These are phyloP conservation scores for Hybos culiciformis DNA, from an alignment of 2,888 invertebrate genomes.

Conservation along the genomic window DNA sequence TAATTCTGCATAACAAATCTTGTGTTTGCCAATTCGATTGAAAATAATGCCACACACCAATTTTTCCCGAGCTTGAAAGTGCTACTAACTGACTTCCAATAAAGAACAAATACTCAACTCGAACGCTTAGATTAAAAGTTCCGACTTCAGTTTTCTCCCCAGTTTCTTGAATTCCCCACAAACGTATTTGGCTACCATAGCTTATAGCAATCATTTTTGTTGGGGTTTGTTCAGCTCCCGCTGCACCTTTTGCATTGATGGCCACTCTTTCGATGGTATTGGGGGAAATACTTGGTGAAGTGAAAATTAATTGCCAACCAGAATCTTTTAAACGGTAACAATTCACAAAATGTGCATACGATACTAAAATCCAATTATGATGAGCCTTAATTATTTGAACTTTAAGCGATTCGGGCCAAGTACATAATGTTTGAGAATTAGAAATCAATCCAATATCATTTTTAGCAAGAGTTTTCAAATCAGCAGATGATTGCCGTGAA, in stretches of 20 bases:
- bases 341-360: conserved; percentile 89
- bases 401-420: conserved; percentile 71
- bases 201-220: conserved; percentile 75
- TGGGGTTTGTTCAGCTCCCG: conserved; percentile 41
- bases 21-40: conserved; percentile 98
- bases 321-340: conserved; percentile 92
- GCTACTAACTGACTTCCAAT: conserved; percentile 98
- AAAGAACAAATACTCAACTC: conserved; percentile 92
- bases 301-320: conserved; percentile 92
- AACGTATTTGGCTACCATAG: conserved; percentile 57
- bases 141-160: conserved; percentile 64
- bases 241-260: conserved; percentile 53
- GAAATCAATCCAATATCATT: conserved; percentile 61
- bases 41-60: conserved; percentile 99
- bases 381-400: conserved; percentile 92
- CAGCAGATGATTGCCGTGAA: conserved; percentile 57
- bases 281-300: conserved; percentile 80
- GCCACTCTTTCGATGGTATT: conserved; percentile 82
- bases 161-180: conserved; percentile 70
- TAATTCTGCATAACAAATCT: conserved; percentile 87
- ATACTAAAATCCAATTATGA: conserved; percentile 95
- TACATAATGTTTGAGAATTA: conserved; percentile 38
- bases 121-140: conserved; percentile 79
- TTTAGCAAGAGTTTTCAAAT: conserved; percentile 55
- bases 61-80: conserved; percentile 78